Percentiles rank a stretch among this genome's conserved stretches.
Evolutionary conservation across 1,140 invertebrate genomes (phyloP).

Genomic region (Aphaenogaster ashmeadi): DNA sequence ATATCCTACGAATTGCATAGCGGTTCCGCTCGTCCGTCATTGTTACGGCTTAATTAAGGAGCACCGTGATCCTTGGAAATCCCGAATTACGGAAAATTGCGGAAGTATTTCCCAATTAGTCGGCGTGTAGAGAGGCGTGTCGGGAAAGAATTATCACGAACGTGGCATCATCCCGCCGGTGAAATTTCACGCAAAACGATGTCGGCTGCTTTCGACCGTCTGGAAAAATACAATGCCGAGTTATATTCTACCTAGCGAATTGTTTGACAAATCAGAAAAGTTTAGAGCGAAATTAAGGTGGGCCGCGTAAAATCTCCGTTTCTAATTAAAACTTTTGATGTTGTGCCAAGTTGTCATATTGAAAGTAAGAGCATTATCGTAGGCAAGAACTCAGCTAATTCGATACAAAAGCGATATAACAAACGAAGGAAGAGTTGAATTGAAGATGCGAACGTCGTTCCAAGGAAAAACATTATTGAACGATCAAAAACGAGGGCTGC

Average conservation of each 20-base stretch:
- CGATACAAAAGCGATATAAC: background rate
- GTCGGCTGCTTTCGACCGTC: slow-evolving; percentile 22
- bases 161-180: background rate
- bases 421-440: background rate
- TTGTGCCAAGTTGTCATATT: slow-evolving; percentile 19
- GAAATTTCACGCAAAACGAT: slow-evolving; percentile 44
- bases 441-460: background rate
- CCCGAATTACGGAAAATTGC: slow-evolving; percentile 76
- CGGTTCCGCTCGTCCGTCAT: slow-evolving; percentile 71
- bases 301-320: slow-evolving; percentile 42
- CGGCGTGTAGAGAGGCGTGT: slow-evolving; percentile 21
- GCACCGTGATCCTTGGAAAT: slow-evolving; percentile 76
- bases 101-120: slow-evolving; percentile 79
- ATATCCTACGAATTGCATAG: slow-evolving; percentile 2
- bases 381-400: slow-evolving; percentile 27
- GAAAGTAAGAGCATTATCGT: slow-evolving; percentile 32
- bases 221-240: slow-evolving; percentile 12
- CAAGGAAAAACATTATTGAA: background rate
- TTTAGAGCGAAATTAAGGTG: slow-evolving; percentile 28
- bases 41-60: slow-evolving; percentile 82
- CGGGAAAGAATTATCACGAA: slow-evolving; percentile 34
- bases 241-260: slow-evolving; percentile 46
- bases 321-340: slow-evolving; percentile 73
- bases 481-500: background rate
- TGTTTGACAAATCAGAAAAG: slow-evolving; percentile 56